Conservation (phyloP, 53 echinoderm and acorn worm species). For the Paracentrotus lividus region DNA sequence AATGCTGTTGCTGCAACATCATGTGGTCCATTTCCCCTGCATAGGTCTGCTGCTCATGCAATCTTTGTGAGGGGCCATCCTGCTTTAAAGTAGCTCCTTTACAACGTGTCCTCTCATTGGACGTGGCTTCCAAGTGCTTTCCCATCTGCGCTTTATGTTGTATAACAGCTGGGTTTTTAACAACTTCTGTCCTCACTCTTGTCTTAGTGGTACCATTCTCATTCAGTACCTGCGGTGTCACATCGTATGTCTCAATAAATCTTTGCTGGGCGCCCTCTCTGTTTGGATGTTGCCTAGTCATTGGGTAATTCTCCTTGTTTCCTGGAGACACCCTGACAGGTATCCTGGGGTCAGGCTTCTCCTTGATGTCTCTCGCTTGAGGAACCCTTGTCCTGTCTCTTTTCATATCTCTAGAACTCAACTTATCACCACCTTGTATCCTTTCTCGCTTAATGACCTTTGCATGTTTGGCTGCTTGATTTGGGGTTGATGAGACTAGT, state of each 20-base stretch:
- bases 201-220: slow-evolving; percentile 33
- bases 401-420: neutral
- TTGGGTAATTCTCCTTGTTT: slow-evolving; percentile 35
- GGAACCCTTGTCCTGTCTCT: neutral
- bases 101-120: neutral
- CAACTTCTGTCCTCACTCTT: neutral
- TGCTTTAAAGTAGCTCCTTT: neutral
- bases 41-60: neutral
- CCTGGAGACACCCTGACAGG: slow-evolving; percentile 43
- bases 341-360: neutral
- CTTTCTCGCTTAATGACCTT: slow-evolving; percentile 1
- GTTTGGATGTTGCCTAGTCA: neutral
- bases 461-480: neutral
- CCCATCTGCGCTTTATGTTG: neutral
- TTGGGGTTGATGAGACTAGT: slow-evolving; percentile 67
- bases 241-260: slow-evolving; percentile 55
- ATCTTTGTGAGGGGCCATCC: neutral
- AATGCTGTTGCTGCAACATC: neutral
- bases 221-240: slow-evolving; percentile 45
- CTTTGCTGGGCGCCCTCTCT: neutral
- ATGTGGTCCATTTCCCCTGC: neutral
- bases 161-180: slow-evolving; percentile 16
- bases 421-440: neutral
- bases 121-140: neutral
- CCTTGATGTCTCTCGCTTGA: neutral